These are phyloP conservation scores for Dreissena rostriformis DNA, from an alignment of 1,140 invertebrate genomes.

Conservation along the genomic window DNA sequence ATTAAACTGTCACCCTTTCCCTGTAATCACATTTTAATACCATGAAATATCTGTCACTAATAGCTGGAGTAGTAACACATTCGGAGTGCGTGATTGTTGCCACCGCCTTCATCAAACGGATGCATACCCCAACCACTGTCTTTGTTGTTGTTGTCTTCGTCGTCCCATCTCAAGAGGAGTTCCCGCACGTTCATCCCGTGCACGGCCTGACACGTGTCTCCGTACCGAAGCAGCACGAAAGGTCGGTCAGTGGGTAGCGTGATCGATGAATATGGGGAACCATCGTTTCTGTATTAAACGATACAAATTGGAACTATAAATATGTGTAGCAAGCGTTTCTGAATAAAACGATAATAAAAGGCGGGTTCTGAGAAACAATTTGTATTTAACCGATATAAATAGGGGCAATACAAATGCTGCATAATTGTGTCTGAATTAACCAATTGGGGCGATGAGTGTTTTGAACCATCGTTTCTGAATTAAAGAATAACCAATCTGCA, in stretches of 20 bases:
- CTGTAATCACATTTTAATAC: no score
- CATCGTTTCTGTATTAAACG: conserved; percentile 54
- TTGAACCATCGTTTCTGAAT: no score
- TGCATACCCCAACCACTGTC: conserved; percentile 18
- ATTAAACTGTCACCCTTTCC: no score
- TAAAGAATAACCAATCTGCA: no score
- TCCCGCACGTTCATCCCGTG: conserved; percentile 54
- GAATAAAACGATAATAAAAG: background rate
- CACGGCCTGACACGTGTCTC: conserved; percentile 56
- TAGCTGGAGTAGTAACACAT: conserved; percentile 33
- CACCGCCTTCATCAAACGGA: conserved; percentile 58
- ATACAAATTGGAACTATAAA: background rate
- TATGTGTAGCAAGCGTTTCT: background rate
- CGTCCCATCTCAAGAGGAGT: conserved; percentile 58
- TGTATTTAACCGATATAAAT: no score
- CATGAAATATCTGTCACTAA: no score
- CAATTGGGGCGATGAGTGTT: no score
- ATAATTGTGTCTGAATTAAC: no score
- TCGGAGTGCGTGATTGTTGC: conserved; percentile 20
- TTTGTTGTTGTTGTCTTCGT: conserved; percentile 33
- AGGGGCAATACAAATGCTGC: no score
- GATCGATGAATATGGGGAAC: conserved; percentile 32
- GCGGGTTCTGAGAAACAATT: no score
- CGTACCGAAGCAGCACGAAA: conserved; percentile 56
- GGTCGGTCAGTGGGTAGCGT: conserved; percentile 49